phyloP scores from a whole-genome alignment of 2,113 vertebrate genomes.

The Callithrix jacchus region DNA sequence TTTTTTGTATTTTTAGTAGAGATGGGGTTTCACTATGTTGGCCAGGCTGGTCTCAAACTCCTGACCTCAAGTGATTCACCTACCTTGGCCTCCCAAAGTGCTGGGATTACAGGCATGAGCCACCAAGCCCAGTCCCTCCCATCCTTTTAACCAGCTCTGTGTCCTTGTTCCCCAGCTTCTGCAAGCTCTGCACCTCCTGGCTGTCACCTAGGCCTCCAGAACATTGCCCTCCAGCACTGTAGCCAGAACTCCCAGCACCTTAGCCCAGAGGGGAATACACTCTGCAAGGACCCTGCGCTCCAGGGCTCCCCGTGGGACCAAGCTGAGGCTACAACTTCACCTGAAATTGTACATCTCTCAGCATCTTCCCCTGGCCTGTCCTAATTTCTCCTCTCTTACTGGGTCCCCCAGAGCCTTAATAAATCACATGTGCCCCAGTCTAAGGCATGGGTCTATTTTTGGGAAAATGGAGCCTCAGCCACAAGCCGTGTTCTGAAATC shows the following conservation, averaged over 20 bases:
- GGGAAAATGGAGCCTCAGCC: not conserved
- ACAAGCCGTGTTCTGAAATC: not conserved
- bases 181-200: not conserved
- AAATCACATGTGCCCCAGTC: not conserved
- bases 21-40: too few species aligned
- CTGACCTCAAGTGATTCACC: too few species aligned
- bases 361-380: not conserved
- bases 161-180: not conserved
- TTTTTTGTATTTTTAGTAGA: too few species aligned
- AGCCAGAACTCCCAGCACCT: not conserved
- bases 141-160: not conserved
- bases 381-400: not conserved
- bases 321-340: too few species aligned
- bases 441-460: not conserved
- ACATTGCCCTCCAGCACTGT: not conserved
- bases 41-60: too few species aligned
- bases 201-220: not conserved
- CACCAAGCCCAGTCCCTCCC: rapidly evolving
- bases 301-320: not conserved
- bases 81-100: too few species aligned
- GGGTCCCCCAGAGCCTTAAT: not conserved
- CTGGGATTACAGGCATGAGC: too few species aligned
- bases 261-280: not conserved
- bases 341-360: not conserved
- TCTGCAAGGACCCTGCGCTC: rapidly evolving